These are phyloP conservation scores for Teleiodes luculella DNA, from an alignment of 2,888 invertebrate genomes.

Conservation along the genomic window DNA sequence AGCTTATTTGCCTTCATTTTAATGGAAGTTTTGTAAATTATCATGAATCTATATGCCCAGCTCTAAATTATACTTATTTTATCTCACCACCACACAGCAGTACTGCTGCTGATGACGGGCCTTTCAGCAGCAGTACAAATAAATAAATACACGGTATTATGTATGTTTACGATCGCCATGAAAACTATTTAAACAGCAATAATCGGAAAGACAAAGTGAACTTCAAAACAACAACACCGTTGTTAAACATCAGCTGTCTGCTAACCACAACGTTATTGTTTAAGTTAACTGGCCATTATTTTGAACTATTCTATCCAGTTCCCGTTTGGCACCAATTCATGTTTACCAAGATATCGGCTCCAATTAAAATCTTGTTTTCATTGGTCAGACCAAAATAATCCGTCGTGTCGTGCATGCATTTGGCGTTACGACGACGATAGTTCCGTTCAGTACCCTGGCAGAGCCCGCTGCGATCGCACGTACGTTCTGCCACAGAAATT, in stretches of 20 bases:
- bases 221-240: background rate
- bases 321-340: constrained; percentile 34
- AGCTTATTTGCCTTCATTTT: no score
- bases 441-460: background rate
- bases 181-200: background rate
- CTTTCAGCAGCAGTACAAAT: no score
- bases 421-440: background rate
- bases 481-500: background rate
- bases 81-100: no score
- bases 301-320: background rate
- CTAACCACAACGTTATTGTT: background rate
- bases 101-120: no score
- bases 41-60: no score
- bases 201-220: background rate
- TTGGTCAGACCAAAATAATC: constrained; percentile 21
- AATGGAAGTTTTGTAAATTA: no score
- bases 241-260: background rate
- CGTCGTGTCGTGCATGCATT: background rate
- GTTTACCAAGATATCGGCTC: constrained; percentile 31
- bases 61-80: no score
- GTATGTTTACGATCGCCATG: background rate
- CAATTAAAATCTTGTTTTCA: constrained; percentile 28
- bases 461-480: background rate
- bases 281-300: background rate
- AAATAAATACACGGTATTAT: no score